These are phyloP conservation scores for Synanceia verrucosa DNA, from an alignment of 2,797 vertebrate species.

Conservation along the genomic window DNA sequence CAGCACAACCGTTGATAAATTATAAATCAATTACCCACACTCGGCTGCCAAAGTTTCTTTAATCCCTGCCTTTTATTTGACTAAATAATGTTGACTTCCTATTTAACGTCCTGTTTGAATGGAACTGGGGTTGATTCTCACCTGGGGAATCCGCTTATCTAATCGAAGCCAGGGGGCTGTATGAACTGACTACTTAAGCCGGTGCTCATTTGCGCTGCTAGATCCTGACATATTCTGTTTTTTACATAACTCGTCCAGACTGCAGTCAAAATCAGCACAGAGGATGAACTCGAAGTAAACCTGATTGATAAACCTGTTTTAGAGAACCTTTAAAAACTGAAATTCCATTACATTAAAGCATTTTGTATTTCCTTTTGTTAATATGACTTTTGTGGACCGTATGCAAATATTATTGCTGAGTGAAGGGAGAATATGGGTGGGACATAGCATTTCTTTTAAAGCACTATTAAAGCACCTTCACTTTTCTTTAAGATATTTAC, in stretches of 20 bases:
- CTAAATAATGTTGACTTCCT: conserved; percentile 78
- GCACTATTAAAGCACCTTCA: too few species aligned
- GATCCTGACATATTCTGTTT: conserved; percentile 63
- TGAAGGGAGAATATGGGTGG: too few species aligned
- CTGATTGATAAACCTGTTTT: conserved; percentile 41
- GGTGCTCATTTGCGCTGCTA: conserved; percentile 46
- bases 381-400: not conserved
- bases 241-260: conserved; percentile 39
- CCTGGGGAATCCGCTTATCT: conserved; percentile 72
- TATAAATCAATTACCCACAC: conserved; percentile 81
- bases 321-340: conserved; percentile 51
- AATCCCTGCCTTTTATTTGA: conserved; percentile 80
- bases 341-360: conserved; percentile 24
- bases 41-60: conserved; percentile 76
- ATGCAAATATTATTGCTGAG: not conserved
- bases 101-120: conserved; percentile 65
- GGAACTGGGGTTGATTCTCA: conserved; percentile 65
- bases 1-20: conserved; percentile 73
- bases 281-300: conserved; percentile 60
- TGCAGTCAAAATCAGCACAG: conserved; percentile 48
- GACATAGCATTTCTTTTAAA: too few species aligned
- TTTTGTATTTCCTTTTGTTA: conserved; percentile 24
- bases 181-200: conserved; percentile 67
- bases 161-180: conserved; percentile 61
- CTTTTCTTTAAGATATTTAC: not conserved